Evolutionary conservation across 2,888 invertebrate species (phyloP).

Genomic region (Taenaris catops): DNA sequence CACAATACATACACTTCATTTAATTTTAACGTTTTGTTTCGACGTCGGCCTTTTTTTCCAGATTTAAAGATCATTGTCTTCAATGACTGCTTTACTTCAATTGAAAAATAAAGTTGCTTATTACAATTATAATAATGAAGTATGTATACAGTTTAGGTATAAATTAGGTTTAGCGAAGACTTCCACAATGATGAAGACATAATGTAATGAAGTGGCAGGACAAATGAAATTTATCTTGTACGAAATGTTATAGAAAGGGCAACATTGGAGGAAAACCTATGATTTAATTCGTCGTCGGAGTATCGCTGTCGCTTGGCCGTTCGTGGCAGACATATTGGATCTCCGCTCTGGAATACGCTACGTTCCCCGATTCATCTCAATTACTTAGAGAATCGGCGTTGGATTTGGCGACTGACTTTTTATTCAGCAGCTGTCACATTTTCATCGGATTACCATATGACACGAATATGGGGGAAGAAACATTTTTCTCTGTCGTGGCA

Average conservation of each 20-base stretch:
- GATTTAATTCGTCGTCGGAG: constrained; percentile 70
- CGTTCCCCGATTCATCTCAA: constrained; percentile 12
- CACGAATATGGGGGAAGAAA: too few relatives aligned
- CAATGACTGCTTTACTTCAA: constrained; percentile 23
- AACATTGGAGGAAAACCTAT: constrained; percentile 75
- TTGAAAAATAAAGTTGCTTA: constrained; percentile 34
- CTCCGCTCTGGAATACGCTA: constrained; percentile 18
- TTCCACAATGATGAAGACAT: constrained; percentile 37
- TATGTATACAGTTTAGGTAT: constrained; percentile 31
- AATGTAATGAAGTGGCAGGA: constrained; percentile 31
- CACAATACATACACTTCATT: constrained; percentile 25
- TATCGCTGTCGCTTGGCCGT: constrained; percentile 52
- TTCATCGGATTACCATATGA: too few relatives aligned
- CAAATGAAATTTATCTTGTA: constrained; percentile 63
- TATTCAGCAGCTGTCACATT: not conserved
- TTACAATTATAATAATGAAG: constrained; percentile 35
- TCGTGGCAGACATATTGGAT: constrained; percentile 34
- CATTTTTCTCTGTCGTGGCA: too few relatives aligned
- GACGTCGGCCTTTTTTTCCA: constrained; percentile 57
- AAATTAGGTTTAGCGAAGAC: constrained; percentile 41
- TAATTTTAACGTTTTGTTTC: constrained; percentile 42
- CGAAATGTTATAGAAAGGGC: constrained; percentile 77
- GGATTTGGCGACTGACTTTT: constrained; percentile 9
- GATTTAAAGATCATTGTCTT: constrained; percentile 34
- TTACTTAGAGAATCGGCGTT: constrained; percentile 11